These are phyloP conservation scores for Jordanella pulchra DNA, from an alignment of 2,797 vertebrate genomes.

Conservation along the genomic window DNA sequence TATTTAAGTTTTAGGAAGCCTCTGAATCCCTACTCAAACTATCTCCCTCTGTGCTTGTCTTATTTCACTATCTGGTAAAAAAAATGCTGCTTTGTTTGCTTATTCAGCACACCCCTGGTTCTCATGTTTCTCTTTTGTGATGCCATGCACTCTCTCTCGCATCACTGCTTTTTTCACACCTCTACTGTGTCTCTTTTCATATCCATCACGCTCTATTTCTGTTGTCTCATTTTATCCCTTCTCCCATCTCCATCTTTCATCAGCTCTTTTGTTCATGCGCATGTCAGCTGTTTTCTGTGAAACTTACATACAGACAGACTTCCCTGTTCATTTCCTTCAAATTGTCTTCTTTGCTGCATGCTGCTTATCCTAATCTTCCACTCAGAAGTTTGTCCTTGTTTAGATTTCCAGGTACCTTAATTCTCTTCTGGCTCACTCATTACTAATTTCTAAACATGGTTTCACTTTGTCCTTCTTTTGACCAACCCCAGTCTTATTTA, in stretches of 20 bases:
- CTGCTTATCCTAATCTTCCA: conserved; percentile 25
- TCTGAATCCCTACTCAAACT: conserved; percentile 25
- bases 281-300: conserved; percentile 51
- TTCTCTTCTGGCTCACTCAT: neutral
- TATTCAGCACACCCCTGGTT: conserved; percentile 43
- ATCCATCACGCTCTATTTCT: conserved; percentile 29
- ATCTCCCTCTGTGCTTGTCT: conserved; percentile 18
- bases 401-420: conserved; percentile 19
- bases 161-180: conserved; percentile 43
- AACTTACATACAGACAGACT: conserved; percentile 25
- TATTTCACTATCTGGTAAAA: conserved; percentile 22
- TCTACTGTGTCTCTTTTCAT: conserved; percentile 47
- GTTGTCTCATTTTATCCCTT: conserved; percentile 27
- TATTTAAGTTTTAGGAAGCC: conserved; percentile 14
- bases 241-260: conserved; percentile 15
- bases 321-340: neutral
- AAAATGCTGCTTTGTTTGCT: conserved; percentile 29
- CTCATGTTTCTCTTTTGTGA: conserved; percentile 27
- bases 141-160: conserved; percentile 21
- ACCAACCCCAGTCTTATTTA: conserved; percentile 8
- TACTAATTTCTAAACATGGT: conserved; percentile 19
- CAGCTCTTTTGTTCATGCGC: conserved; percentile 34
- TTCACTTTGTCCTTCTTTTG: conserved; percentile 10
- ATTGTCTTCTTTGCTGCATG: conserved; percentile 15
- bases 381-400: conserved; percentile 38